Conservation (phyloP, 2,113 vertebrate genomes). For the Oryzias curvinotus region DNA sequence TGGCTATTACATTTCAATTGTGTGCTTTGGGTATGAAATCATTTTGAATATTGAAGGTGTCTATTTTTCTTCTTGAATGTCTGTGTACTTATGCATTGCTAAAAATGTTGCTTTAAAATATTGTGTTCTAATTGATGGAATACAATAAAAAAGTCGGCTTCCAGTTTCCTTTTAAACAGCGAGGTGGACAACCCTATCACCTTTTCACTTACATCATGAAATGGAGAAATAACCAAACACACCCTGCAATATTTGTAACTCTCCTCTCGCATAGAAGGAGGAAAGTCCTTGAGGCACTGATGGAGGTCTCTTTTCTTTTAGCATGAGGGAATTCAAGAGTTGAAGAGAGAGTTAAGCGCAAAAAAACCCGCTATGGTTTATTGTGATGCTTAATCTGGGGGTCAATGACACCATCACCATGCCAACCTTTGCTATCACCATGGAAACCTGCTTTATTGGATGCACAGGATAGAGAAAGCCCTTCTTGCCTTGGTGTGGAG, state of each 20-base stretch:
- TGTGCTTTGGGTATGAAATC: too few species aligned
- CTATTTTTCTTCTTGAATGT: too few species aligned
- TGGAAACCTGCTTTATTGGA: constrained; percentile 69
- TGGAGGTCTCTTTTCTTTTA: constrained; percentile 11
- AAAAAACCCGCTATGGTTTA: constrained; percentile 39
- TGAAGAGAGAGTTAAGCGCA: not conserved
- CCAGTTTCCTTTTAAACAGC: not conserved
- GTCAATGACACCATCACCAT: constrained; percentile 75
- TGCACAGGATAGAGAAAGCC: constrained; percentile 48
- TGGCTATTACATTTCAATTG: too few species aligned
- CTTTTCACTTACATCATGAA: constrained; percentile 36
- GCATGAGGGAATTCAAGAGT: constrained; percentile 31
- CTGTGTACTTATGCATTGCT: too few species aligned
- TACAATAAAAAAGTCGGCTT: too few species aligned
- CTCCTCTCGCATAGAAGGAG: constrained; percentile 40
- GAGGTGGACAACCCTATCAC: not conserved
- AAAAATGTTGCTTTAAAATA: too few species aligned
- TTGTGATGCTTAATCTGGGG: constrained; percentile 73
- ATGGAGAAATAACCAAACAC: constrained; percentile 6
- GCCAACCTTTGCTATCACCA: constrained; percentile 67
- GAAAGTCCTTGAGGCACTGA: constrained; percentile 61
- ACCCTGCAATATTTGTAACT: constrained; percentile 20
- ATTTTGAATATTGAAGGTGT: too few species aligned
- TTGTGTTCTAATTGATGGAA: too few species aligned
- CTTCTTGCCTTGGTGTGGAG: constrained; percentile 49